A percentile compares a stretch with the other conserved stretches of the same genome.
Conservation (phyloP, 2,888 invertebrate genomes). For the Morpho helenor region DNA sequence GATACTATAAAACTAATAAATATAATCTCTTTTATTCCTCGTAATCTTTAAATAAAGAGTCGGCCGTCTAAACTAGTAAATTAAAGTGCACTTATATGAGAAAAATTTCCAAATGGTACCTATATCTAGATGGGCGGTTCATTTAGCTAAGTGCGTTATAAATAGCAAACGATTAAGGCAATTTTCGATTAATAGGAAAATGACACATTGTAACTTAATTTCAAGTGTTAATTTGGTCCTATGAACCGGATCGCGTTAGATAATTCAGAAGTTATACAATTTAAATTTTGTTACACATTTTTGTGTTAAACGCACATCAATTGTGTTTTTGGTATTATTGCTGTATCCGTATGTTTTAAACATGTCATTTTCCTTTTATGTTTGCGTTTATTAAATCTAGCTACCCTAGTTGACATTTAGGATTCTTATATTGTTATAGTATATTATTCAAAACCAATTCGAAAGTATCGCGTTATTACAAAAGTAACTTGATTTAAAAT, state of each 20-base stretch:
- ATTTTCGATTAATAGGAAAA: slow-evolving; percentile 6
- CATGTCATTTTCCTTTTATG: slow-evolving; percentile 5
- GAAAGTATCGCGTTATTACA: no score
- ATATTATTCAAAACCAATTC: no score
- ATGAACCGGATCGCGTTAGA: background rate
- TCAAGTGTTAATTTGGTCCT: background rate
- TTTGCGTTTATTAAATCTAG: slow-evolving; percentile 7
- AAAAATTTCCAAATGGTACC: background rate
- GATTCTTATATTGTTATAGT: background rate
- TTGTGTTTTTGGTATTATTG: no score
- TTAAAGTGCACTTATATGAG: background rate
- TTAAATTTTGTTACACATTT: no score
- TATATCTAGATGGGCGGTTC: slow-evolving; percentile 14
- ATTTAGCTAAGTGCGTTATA: slow-evolving; percentile 12
- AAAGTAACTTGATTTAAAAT: no score
- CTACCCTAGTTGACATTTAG: background rate
- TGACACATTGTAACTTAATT: background rate
- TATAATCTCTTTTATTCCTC: no score
- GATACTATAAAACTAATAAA: no score
- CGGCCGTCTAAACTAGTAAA: background rate
- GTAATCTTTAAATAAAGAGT: no score
- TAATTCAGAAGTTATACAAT: no score
- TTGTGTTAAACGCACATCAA: no score
- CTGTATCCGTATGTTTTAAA: background rate
- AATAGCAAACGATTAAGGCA: slow-evolving; percentile 18